Conservation (phyloP, 2,888 invertebrate species). For the Drosophila histrio region DNA sequence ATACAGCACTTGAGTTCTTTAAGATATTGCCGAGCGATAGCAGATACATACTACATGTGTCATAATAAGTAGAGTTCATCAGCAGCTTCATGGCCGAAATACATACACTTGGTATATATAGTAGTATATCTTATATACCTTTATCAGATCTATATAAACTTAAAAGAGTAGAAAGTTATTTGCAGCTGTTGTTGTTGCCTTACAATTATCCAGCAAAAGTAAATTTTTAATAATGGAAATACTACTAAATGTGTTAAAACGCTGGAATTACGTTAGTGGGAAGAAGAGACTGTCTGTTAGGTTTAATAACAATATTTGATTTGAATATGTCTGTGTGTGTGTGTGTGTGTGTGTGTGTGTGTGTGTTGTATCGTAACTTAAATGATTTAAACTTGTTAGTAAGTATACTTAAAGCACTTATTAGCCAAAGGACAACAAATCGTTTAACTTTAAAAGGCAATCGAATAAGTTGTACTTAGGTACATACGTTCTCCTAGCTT, state of each 20-base stretch:
- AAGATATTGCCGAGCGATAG: neutral
- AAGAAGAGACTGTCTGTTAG: neutral
- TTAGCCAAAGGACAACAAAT: slow-evolving; percentile 43
- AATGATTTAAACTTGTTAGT: slow-evolving; percentile 13
- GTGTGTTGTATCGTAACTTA: slow-evolving; percentile 16
- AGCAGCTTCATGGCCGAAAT: slow-evolving; percentile 9
- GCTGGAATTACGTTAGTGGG: neutral
- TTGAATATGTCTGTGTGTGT: neutral
- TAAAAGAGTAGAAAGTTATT: neutral
- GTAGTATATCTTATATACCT: neutral
- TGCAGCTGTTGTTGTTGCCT: neutral
- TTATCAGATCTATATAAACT: neutral
- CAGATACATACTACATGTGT: neutral
- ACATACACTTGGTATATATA: neutral
- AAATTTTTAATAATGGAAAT: neutral
- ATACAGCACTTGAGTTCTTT: slow-evolving; percentile 11
- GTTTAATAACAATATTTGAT: slow-evolving; percentile 9
- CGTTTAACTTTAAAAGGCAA: slow-evolving; percentile 52
- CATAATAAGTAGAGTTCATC: slow-evolving; percentile 3
- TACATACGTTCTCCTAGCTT: slow-evolving; percentile 26
- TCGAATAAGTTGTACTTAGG: slow-evolving; percentile 52
- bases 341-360: neutral
- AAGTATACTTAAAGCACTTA: slow-evolving; percentile 49
- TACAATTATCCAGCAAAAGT: neutral
- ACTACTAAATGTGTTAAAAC: neutral